phyloP scores from a whole-genome alignment of 2,113 vertebrate genomes.

The Zingel zingel region DNA sequence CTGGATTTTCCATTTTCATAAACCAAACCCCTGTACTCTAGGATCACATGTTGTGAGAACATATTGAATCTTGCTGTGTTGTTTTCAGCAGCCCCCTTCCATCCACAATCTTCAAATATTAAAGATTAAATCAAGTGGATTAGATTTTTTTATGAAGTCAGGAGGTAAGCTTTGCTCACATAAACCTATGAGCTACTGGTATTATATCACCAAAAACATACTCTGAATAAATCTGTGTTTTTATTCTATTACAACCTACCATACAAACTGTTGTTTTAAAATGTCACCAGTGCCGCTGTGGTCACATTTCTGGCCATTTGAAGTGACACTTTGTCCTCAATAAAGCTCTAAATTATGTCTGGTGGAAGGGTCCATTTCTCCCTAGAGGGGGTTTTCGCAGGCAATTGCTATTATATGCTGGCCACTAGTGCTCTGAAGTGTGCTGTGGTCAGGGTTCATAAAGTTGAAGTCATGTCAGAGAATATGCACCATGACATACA shows the following conservation, averaged over 20 bases:
- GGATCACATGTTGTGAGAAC: constrained; percentile 46
- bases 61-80: constrained; percentile 63
- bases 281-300: constrained; percentile 20
- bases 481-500: constrained; percentile 14
- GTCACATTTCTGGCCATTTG: constrained; percentile 45
- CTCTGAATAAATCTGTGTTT: constrained; percentile 32
- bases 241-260: constrained; percentile 11
- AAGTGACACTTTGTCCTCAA: constrained; percentile 49
- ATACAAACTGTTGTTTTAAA: constrained; percentile 28
- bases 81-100: constrained; percentile 12
- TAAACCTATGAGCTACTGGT: constrained; percentile 23
- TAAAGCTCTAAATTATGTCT: constrained; percentile 44
- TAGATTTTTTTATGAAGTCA: constrained; percentile 54
- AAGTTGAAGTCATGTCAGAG: constrained; percentile 41
- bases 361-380: constrained; percentile 44
- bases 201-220: constrained; percentile 37
- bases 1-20: constrained; percentile 55
- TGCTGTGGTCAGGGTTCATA: constrained; percentile 48
- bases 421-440: constrained; percentile 48
- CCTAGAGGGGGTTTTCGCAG: constrained; percentile 45
- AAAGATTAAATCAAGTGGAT: constrained; percentile 68
- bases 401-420: constrained; percentile 45
- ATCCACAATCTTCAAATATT: constrained; percentile 61
- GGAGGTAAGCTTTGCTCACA: constrained; percentile 22
- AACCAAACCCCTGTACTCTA: constrained; percentile 31